Conservation (phyloP, 2,888 invertebrate genomes). For the Hylaea fasciaria region DNA sequence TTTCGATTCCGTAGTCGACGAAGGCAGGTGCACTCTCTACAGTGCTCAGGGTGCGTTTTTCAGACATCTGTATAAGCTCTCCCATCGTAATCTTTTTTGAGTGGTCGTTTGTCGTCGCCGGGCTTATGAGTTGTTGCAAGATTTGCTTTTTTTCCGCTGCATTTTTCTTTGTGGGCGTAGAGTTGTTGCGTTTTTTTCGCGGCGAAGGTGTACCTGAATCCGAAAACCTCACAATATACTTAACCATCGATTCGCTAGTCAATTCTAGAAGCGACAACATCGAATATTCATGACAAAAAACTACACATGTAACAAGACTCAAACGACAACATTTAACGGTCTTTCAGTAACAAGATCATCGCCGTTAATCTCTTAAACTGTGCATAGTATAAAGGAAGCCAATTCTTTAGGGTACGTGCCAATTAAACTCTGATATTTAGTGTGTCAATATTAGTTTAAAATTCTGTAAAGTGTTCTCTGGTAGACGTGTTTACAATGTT, state of each 20-base stretch:
- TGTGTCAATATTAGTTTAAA: constrained; percentile 54
- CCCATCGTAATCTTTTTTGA: constrained; percentile 88
- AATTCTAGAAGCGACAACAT: constrained; percentile 59
- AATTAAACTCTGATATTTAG: constrained; percentile 46
- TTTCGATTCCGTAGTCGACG: constrained; percentile 77
- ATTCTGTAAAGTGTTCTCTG: constrained; percentile 34
- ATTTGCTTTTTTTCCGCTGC: constrained; percentile 92
- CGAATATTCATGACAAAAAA: constrained; percentile 64
- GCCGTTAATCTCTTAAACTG: constrained; percentile 57
- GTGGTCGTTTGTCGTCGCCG: constrained; percentile 86
- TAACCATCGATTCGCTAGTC: constrained; percentile 17
- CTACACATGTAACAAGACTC: constrained; percentile 53
- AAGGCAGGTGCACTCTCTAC: constrained; percentile 80
- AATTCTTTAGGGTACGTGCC: constrained; percentile 72
- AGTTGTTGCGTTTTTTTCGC: constrained; percentile 91
- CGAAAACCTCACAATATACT: constrained; percentile 44
- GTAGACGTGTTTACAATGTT: constrained; percentile 31
- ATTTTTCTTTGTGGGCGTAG: constrained; percentile 91
- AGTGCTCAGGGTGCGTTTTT: constrained; percentile 81
- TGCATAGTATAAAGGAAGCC: constrained; percentile 78
- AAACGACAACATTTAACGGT: constrained; percentile 46
- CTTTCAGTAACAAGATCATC: constrained; percentile 54
- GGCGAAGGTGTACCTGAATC: constrained; percentile 90
- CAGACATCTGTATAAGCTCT: constrained; percentile 90
- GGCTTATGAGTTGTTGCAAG: constrained; percentile 90